A percentile compares a stretch with the other conserved stretches of the same genome.
phyloP scores from a whole-genome alignment of 2,797 vertebrate species.

The Cirrhinus mrigala region DNA sequence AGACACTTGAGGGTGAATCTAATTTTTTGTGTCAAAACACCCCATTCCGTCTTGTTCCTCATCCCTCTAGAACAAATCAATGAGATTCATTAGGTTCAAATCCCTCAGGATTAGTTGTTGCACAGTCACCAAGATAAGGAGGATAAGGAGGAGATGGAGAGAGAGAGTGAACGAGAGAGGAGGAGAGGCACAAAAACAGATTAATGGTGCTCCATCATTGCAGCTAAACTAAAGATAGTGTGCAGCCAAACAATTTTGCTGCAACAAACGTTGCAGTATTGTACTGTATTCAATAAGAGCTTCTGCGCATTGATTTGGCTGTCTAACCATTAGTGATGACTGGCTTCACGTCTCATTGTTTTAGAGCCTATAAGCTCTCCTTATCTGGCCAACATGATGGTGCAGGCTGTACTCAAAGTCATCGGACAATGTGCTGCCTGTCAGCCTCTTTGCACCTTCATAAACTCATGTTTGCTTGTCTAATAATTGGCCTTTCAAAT shows the following conservation, averaged over 20 bases:
- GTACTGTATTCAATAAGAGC: slow-evolving; percentile 43
- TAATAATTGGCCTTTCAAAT: slow-evolving; percentile 4
- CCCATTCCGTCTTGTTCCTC: slow-evolving; percentile 70
- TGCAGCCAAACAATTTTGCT: slow-evolving; percentile 39
- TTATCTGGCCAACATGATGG: slow-evolving; percentile 39
- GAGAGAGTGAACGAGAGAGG: slow-evolving; percentile 19
- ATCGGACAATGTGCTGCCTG: slow-evolving; percentile 8
- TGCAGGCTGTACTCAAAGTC: slow-evolving; percentile 28
- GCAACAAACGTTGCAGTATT: slow-evolving; percentile 43
- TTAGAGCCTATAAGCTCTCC: slow-evolving; percentile 38
- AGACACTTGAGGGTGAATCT: slow-evolving; percentile 41
- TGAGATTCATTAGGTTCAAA: slow-evolving; percentile 76
- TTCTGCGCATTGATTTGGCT: slow-evolving; percentile 46
- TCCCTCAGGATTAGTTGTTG: slow-evolving; percentile 70
- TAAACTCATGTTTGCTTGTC: slow-evolving; percentile 20
- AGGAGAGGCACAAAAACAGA: slow-evolving; percentile 57
- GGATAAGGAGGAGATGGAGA: slow-evolving; percentile 23
- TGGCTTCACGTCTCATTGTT: slow-evolving; percentile 30
- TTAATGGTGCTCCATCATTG: slow-evolving; percentile 46
- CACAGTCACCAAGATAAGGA: slow-evolving; percentile 65
- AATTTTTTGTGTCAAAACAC: slow-evolving; percentile 69
- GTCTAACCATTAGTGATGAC: slow-evolving; percentile 39
- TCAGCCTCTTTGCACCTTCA: slow-evolving; percentile 24
- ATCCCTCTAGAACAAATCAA: slow-evolving; percentile 74
- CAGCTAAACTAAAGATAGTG: slow-evolving; percentile 49